Conservation (phyloP, 1,140 invertebrate species). For the Alviniconcha marisindica region DNA sequence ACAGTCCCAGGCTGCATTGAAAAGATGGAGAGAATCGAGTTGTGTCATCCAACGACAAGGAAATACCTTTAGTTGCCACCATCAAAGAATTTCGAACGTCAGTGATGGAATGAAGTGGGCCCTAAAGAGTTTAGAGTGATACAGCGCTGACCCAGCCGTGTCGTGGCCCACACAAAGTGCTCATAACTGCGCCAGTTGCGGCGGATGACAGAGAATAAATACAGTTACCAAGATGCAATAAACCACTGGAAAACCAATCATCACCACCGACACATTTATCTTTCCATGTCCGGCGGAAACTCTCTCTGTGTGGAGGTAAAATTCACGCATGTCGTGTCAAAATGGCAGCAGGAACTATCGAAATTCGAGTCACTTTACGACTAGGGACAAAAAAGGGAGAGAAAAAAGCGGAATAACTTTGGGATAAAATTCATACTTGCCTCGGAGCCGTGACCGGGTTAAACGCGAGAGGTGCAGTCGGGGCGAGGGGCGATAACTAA, state of each 20-base stretch:
- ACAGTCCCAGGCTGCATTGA: not conserved
- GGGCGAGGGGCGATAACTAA: constrained; percentile 15
- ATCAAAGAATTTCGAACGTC: not conserved
- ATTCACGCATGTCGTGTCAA: not conserved
- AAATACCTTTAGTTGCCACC: constrained; percentile 34
- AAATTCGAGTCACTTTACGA: constrained; percentile 8
- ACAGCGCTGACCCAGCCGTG: not conserved
- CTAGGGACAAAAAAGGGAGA: not conserved
- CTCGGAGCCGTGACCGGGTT: constrained; percentile 31
- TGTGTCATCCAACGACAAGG: constrained; percentile 13
- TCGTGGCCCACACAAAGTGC: not conserved
- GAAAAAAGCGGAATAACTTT: constrained; percentile 15
- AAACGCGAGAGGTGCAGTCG: not conserved
- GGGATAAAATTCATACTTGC: constrained; percentile 37
- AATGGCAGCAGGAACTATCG: not conserved
- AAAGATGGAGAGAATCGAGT: constrained; percentile 22
- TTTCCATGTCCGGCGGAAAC: constrained; percentile 5
- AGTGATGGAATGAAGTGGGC: constrained; percentile 19
- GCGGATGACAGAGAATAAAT: constrained; percentile 27
- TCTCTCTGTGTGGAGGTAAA: constrained; percentile 10
- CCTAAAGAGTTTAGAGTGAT: constrained; percentile 19
- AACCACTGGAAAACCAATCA: constrained; percentile 33
- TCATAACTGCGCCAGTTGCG: not conserved
- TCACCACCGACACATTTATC: not conserved
- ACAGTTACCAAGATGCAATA: constrained; percentile 33